phyloP scores from a whole-genome alignment of 23 tunicate genomes.

The Aplidium turbinatum region DNA sequence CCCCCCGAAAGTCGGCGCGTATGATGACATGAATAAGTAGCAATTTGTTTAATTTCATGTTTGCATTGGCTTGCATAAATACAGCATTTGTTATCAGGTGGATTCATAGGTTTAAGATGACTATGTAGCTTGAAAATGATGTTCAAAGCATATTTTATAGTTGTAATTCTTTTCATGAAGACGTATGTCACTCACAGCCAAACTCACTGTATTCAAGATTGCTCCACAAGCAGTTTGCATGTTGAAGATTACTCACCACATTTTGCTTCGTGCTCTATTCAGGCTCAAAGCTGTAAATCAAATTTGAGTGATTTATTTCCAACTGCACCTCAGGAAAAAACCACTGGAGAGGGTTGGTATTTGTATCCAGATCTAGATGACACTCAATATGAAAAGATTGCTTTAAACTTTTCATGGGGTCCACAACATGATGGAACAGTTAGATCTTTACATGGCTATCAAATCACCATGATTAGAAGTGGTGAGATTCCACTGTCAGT shows the following conservation, averaged over 20 bases:
- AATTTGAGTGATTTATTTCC: background rate
- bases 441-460: constrained; percentile 19
- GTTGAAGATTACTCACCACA: background rate
- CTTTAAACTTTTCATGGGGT: constrained; percentile 68
- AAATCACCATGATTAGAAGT: too few relatives aligned
- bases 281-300: background rate
- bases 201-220: background rate
- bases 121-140: too few relatives aligned
- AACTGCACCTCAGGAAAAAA: background rate
- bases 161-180: too few relatives aligned
- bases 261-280: background rate
- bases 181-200: too few relatives aligned
- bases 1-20: too few relatives aligned
- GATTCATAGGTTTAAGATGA: too few relatives aligned
- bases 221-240: background rate
- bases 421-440: constrained; percentile 38
- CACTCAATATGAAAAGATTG: constrained; percentile 23
- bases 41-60: too few relatives aligned
- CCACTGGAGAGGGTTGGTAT: background rate
- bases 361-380: constrained; percentile 11
- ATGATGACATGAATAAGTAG: too few relatives aligned
- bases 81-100: too few relatives aligned
- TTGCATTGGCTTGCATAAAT: too few relatives aligned
- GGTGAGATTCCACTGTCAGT: too few relatives aligned
- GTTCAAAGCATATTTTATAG: too few relatives aligned